These are phyloP conservation scores for Philereme vetulata DNA, from an alignment of 2,888 invertebrate species.

Conservation along the genomic window DNA sequence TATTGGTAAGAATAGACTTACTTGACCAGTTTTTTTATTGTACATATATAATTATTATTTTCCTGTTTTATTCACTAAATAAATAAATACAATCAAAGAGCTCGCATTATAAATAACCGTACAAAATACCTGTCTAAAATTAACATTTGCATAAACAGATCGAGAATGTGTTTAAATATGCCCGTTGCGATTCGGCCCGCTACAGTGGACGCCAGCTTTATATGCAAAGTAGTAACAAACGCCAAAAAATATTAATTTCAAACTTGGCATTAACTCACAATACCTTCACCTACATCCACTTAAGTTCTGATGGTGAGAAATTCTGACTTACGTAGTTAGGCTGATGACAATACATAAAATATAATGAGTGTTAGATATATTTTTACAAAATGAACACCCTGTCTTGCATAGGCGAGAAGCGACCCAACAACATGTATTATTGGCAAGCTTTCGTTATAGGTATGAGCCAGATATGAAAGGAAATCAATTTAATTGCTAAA, in stretches of 20 bases:
- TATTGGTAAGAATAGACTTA: too few species aligned
- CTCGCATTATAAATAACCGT: too few species aligned
- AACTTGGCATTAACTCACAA: background rate
- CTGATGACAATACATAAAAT: constrained; percentile 12
- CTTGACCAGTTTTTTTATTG: too few species aligned
- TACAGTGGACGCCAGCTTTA: constrained; percentile 11
- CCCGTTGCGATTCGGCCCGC: constrained; percentile 6
- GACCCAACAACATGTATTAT: too few species aligned
- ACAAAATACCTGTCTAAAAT: too few species aligned
- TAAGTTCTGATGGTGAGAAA: background rate
- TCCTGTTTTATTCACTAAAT: too few species aligned
- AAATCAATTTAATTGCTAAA: too few species aligned
- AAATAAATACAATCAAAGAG: too few species aligned
- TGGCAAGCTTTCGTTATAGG: background rate
- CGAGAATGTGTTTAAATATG: background rate
- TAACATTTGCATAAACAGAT: too few species aligned
- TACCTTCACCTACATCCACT: constrained; percentile 11
- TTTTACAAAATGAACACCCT: background rate
- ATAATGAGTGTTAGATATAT: background rate
- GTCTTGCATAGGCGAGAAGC: too few species aligned
- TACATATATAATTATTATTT: too few species aligned
- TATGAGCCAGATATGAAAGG: background rate
- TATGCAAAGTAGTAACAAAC: background rate
- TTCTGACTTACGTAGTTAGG: constrained; percentile 15
- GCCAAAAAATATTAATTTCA: background rate